These are phyloP conservation scores for Drosophila lacicola DNA, from an alignment of 2,888 invertebrate species.

Conservation along the genomic window DNA sequence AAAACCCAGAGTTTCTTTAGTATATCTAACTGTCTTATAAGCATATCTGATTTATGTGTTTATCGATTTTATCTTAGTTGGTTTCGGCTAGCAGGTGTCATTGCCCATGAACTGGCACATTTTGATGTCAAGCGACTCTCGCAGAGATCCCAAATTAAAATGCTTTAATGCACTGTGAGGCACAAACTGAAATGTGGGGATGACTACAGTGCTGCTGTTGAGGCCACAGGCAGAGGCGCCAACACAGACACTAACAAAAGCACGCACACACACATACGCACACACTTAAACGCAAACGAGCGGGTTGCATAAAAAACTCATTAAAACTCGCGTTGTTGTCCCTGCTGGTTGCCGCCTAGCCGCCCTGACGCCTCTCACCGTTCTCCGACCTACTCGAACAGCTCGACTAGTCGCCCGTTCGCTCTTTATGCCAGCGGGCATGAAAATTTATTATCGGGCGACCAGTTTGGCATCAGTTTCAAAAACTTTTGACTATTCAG, in stretches of 20 bases:
- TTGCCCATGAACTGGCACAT: slow-evolving; percentile 63
- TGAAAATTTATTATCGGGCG: slow-evolving; percentile 77
- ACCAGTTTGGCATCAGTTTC: slow-evolving; percentile 78
- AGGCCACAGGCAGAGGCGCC: slow-evolving; percentile 37
- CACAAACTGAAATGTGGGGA: slow-evolving; percentile 29
- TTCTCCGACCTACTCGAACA: slow-evolving; percentile 5
- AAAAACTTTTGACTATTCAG: slow-evolving; percentile 75
- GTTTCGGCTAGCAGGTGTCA: slow-evolving; percentile 68
- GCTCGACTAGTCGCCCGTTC: slow-evolving; percentile 1
- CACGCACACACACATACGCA: background rate
- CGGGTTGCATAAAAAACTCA: slow-evolving; percentile 76
- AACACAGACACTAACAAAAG: slow-evolving; percentile 1
- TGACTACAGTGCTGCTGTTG: slow-evolving; percentile 8
- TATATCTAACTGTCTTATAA: slow-evolving; percentile 40
- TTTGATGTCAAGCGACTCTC: slow-evolving; percentile 4
- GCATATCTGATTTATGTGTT: slow-evolving; percentile 62
- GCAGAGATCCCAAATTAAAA: slow-evolving; percentile 31
- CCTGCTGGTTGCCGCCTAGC: slow-evolving; percentile 44
- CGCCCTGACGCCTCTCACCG: background rate
- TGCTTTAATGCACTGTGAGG: slow-evolving; percentile 63
- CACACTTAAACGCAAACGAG: slow-evolving; percentile 10
- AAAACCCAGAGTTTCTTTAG: slow-evolving; percentile 1
- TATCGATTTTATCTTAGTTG: slow-evolving; percentile 73
- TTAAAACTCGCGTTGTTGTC: slow-evolving; percentile 74
- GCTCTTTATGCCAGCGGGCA: slow-evolving; percentile 38